Evolutionary conservation across 2,113 vertebrate genomes (phyloP).

Genomic region (Sturnira hondurensis): DNA sequence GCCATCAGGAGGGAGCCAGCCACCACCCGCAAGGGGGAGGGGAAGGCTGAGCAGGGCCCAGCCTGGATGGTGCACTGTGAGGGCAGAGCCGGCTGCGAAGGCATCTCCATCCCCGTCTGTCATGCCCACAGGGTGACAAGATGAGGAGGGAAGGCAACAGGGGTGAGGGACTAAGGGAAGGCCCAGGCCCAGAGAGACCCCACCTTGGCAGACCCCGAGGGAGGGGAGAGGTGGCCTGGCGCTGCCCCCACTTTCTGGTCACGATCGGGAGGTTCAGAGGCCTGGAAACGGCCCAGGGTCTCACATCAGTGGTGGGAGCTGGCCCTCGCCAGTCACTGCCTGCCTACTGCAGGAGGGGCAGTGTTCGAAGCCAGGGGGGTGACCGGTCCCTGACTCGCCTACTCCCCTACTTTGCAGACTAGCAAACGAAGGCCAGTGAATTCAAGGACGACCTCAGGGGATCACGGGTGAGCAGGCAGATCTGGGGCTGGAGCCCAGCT

Average conservation of each 20-base stretch:
- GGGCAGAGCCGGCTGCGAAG: neutral
- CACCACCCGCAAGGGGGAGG: fast-evolving
- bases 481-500: neutral
- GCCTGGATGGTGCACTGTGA: neutral
- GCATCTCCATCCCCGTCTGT: neutral
- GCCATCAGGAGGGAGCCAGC: neutral
- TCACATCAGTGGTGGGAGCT: neutral
- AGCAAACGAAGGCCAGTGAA: neutral
- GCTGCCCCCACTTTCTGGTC: neutral
- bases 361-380: fast-evolving
- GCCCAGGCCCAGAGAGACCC: neutral
- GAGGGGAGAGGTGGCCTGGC: conserved; percentile 45
- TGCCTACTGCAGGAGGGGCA: neutral
- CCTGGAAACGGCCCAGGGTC: neutral
- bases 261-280: neutral
- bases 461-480: neutral
- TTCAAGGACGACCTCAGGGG: neutral
- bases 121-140: neutral
- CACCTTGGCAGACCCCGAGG: neutral
- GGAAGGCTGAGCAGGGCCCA: neutral
- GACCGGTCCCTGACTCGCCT: neutral
- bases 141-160: too few relatives aligned
- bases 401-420: neutral
- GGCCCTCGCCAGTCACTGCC: neutral
- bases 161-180: fast-evolving